A percentile compares a stretch with the other conserved stretches of the same genome.
Conservation (phyloP, 2,113 vertebrate species). For the Glaucidium brasilianum region DNA sequence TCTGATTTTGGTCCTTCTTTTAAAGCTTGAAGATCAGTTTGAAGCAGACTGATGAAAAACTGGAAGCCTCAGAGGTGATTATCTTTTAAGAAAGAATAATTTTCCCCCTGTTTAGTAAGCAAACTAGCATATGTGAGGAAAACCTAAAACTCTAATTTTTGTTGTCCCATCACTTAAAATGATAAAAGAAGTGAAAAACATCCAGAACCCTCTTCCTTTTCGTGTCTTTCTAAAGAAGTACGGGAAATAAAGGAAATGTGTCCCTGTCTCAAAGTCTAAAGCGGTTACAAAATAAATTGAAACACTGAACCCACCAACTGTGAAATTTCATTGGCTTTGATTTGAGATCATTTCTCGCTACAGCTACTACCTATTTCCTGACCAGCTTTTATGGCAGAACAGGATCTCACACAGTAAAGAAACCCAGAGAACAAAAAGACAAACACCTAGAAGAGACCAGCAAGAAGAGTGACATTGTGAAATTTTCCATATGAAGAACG, state of each 20-base stretch:
- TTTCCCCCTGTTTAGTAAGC: accelerated
- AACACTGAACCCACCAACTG: neutral
- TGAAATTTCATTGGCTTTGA: neutral
- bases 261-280: neutral
- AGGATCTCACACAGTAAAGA: neutral
- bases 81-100: neutral
- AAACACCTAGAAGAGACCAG: neutral
- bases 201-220: neutral
- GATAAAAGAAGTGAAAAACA: neutral
- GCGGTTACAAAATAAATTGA: neutral
- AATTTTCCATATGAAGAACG: neutral
- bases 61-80: neutral
- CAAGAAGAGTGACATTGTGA: neutral
- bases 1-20: neutral
- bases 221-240: neutral
- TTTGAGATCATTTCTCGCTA: neutral
- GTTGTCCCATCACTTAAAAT: neutral
- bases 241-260: neutral
- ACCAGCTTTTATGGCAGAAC: neutral
- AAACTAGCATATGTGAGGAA: neutral
- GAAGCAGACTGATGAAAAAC: neutral
- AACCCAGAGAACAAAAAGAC: neutral
- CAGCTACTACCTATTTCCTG: neutral
- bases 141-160: neutral
- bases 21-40: neutral